These are phyloP conservation scores for Penaeus vannamei DNA, from an alignment of 1,140 invertebrate genomes.

Conservation along the genomic window DNA sequence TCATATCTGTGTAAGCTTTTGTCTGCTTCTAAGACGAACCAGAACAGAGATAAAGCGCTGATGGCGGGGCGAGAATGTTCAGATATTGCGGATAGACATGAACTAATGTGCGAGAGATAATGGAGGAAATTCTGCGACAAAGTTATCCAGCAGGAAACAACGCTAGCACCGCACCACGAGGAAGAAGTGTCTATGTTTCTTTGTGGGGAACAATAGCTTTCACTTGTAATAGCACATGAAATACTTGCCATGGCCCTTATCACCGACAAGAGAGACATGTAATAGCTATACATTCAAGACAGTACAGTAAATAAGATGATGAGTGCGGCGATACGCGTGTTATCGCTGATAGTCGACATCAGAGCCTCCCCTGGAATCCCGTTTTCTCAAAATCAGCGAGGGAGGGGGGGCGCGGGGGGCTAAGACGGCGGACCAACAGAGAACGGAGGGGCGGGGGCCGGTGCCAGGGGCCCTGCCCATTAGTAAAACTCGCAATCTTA, in stretches of 20 bases:
- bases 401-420: conserved; percentile 44
- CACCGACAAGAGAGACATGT: conserved; percentile 56
- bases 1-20: too few species aligned
- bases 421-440: conserved; percentile 57
- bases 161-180: conserved; percentile 27
- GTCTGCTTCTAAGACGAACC: too few species aligned
- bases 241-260: conserved; percentile 51
- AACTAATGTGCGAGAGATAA: conserved; percentile 51
- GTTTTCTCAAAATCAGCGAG: conserved; percentile 60
- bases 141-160: conserved; percentile 53
- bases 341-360: conserved; percentile 63
- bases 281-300: conserved; percentile 61
- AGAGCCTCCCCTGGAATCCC: conserved; percentile 62
- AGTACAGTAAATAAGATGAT: conserved; percentile 65
- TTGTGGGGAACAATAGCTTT: conserved; percentile 56
- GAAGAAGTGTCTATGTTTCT: conserved; percentile 39
- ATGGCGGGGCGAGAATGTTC: not conserved
- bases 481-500: conserved; percentile 64
- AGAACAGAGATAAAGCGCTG: not conserved
- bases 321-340: conserved; percentile 60
- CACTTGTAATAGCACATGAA: conserved; percentile 58
- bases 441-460: conserved; percentile 54
- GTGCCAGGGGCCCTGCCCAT: conserved; percentile 54
- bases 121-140: conserved; percentile 47
- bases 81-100: not conserved